Evolutionary conservation across 1,140 invertebrate species (phyloP).

Genomic region (Eciton burchellii): DNA sequence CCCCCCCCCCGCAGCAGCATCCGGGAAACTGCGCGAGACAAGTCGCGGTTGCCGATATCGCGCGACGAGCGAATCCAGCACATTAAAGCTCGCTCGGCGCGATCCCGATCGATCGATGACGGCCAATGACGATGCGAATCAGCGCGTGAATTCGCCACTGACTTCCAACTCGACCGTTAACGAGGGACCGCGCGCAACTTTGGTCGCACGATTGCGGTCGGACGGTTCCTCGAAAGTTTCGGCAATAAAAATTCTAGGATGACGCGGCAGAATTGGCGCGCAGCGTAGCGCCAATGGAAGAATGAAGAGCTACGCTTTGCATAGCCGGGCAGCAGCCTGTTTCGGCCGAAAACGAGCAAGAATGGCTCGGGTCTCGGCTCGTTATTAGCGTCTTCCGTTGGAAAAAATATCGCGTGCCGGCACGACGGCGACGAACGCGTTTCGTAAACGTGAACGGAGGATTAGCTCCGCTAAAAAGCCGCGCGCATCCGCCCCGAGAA

Average conservation of each 20-base stretch:
- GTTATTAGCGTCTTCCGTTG: slow-evolving; percentile 29
- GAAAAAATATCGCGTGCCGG: slow-evolving; percentile 1
- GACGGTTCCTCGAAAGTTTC: not conserved
- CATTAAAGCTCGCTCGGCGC: too few relatives aligned
- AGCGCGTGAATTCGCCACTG: too few relatives aligned
- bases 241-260: not conserved
- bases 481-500: too few relatives aligned
- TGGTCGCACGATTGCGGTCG: too few relatives aligned
- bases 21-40: slow-evolving; percentile 23
- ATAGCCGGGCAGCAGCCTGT: not conserved
- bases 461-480: not conserved
- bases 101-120: too few relatives aligned
- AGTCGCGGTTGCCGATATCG: too few relatives aligned
- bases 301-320: slow-evolving; percentile 38
- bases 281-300: slow-evolving; percentile 1
- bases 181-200: too few relatives aligned
- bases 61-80: too few relatives aligned
- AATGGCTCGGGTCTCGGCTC: too few relatives aligned
- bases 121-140: too few relatives aligned
- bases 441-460: slow-evolving; percentile 14
- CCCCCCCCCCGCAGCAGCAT: too few relatives aligned
- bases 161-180: too few relatives aligned
- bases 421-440: not conserved
- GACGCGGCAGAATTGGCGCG: not conserved
- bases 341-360: slow-evolving; percentile 6